A percentile compares a stretch with the other conserved stretches of the same genome.
These are phyloP conservation scores for Cephalopachus bancanus DNA, from an alignment of 2,797 vertebrate genomes.

Conservation along the genomic window DNA sequence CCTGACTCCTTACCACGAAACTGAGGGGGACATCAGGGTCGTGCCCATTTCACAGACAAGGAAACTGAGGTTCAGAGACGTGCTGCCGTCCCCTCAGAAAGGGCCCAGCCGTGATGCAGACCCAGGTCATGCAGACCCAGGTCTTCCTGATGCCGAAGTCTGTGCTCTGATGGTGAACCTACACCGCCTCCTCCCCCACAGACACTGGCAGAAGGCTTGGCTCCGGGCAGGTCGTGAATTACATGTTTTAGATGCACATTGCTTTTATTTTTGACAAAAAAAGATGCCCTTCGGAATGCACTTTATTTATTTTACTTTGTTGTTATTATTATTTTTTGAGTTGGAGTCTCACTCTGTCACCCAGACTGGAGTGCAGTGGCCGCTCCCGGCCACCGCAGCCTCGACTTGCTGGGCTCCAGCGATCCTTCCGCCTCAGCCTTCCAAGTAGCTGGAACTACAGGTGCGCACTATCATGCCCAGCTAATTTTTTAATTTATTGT, in stretches of 20 bases:
- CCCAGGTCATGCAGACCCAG: background rate
- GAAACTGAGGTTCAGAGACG: background rate
- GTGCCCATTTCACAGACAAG: background rate
- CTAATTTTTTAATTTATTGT: too few species aligned
- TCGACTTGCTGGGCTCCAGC: too few species aligned
- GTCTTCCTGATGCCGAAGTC: background rate
- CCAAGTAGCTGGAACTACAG: too few species aligned
- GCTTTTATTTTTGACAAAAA: background rate
- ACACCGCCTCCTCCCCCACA: rapidly evolving
- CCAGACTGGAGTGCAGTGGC: too few species aligned
- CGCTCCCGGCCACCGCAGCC: too few species aligned
- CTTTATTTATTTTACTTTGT: too few species aligned
- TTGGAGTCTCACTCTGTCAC: too few species aligned
- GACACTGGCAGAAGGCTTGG: background rate
- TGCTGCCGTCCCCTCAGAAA: background rate
- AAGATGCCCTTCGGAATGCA: too few species aligned
- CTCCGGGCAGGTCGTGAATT: background rate
- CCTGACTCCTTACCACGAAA: background rate
- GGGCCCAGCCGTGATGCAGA: background rate
- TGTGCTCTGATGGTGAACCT: background rate
- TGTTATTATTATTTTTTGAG: too few species aligned
- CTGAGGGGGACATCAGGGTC: background rate
- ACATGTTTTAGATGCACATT: background rate
- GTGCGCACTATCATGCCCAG: too few species aligned
- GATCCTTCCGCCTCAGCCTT: too few species aligned